Percentiles rank a stretch among this genome's conserved stretches.
These are phyloP conservation scores for Anastrepha obliqua DNA, from an alignment of 1,140 invertebrate genomes.

Conservation along the genomic window DNA sequence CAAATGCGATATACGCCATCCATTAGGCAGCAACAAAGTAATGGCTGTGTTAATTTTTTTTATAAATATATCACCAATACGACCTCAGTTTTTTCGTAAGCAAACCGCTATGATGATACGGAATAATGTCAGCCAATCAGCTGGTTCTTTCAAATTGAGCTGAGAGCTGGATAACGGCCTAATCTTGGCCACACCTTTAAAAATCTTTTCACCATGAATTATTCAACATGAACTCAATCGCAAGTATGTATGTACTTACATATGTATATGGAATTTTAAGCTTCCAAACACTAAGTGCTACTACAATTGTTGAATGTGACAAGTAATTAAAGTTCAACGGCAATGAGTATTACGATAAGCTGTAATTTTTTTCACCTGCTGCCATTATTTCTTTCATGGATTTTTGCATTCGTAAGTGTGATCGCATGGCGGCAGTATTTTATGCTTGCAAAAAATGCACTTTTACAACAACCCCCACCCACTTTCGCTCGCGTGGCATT, in stretches of 20 bases:
- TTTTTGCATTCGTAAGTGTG: neutral
- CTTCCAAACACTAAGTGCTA: neutral
- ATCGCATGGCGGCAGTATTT: conserved; percentile 23
- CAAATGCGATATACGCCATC: too few species aligned
- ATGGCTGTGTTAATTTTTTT: too few species aligned
- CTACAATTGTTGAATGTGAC: conserved; percentile 2
- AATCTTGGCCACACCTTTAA: too few species aligned
- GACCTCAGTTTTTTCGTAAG: too few species aligned
- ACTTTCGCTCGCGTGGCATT: neutral
- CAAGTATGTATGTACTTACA: neutral
- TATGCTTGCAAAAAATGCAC: conserved; percentile 5
- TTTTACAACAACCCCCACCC: neutral
- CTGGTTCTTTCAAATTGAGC: too few species aligned
- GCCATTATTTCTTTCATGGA: conserved; percentile 22
- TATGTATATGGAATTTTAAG: neutral
- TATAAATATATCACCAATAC: too few species aligned
- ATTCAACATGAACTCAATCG: neutral
- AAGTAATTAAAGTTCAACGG: conserved; percentile 52
- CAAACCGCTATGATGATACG: too few species aligned
- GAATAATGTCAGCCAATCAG: too few species aligned
- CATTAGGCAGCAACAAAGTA: too few species aligned
- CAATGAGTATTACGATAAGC: conserved; percentile 51
- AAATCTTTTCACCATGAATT: too few species aligned
- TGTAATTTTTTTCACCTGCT: conserved; percentile 43
- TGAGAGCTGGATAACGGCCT: too few species aligned